phyloP scores from a whole-genome alignment of 2,797 vertebrate species.

The Melanogrammus aeglefinus region DNA sequence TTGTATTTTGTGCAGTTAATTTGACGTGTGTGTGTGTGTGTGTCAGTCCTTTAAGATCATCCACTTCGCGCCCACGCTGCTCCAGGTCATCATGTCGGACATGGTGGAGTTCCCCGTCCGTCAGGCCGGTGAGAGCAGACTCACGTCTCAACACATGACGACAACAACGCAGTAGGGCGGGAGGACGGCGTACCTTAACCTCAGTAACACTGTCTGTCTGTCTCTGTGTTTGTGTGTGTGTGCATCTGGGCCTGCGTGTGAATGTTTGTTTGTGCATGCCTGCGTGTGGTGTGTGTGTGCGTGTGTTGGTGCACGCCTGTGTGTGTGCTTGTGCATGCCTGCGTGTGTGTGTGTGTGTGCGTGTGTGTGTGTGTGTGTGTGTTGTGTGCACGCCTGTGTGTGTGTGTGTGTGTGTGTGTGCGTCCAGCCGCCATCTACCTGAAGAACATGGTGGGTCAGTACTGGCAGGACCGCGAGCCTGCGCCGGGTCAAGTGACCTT shows the following conservation, averaged over 20 bases:
- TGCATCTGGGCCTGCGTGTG: too few species aligned
- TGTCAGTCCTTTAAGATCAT: slow-evolving; percentile 98
- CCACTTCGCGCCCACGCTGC: slow-evolving; percentile 95
- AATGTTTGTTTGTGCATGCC: too few species aligned
- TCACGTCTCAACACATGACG: neutral
- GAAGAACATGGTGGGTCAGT: slow-evolving; percentile 99
- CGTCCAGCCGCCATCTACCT: slow-evolving; percentile 92
- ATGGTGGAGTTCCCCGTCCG: slow-evolving; percentile 97
- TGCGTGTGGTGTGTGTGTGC: too few species aligned
- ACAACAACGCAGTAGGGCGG: neutral
- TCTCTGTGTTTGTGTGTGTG: too few species aligned
- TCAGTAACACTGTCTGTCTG: too few species aligned
- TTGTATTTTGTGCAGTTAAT: slow-evolving; percentile 82
- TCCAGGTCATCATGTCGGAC: slow-evolving; percentile 95
- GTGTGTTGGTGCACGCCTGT: too few species aligned
- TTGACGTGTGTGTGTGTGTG: slow-evolving; percentile 7
- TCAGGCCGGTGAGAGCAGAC: slow-evolving; percentile 86
- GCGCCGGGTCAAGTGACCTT: slow-evolving; percentile 85
- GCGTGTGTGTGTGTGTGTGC: too few species aligned
- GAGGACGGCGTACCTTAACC: neutral
- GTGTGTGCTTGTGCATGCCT: too few species aligned
- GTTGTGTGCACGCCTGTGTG: neutral
- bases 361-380: neutral
- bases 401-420: slow-evolving; percentile 5
- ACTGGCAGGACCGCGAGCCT: slow-evolving; percentile 95